These are phyloP conservation scores for Montipora sp. DNA, from an alignment of 64 coral and sea anemone species.

Conservation along the genomic window DNA sequence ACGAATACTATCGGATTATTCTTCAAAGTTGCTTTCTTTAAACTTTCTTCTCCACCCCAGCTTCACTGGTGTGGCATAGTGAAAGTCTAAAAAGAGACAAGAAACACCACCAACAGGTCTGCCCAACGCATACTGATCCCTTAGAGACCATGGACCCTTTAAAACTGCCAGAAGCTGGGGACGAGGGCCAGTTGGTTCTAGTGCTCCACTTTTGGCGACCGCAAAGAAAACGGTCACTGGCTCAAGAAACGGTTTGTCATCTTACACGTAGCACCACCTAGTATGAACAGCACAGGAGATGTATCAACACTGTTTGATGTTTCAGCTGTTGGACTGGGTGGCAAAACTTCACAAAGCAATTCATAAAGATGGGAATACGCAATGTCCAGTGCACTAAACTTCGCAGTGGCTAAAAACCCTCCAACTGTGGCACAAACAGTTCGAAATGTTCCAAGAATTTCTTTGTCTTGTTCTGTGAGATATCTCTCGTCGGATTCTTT, in stretches of 20 bases:
- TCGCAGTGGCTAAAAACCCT: conserved; percentile 10
- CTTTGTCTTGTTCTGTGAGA: not conserved
- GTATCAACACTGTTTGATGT: not conserved
- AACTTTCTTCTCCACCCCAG: too few species aligned
- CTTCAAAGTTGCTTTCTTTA: too few species aligned
- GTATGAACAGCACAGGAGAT: not conserved
- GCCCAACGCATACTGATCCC: too few species aligned
- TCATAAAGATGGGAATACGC: not conserved
- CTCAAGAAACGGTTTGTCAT: conserved; percentile 1
- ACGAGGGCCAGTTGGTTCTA: too few species aligned
- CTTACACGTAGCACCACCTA: not conserved
- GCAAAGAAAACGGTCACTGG: not conserved
- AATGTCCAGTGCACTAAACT: conserved; percentile 1
- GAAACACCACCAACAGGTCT: too few species aligned
- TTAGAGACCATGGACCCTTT: too few species aligned
- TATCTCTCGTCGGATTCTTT: not conserved
- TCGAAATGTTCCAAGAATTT: not conserved
- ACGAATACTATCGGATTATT: too few species aligned
- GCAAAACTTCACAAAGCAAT: not conserved
- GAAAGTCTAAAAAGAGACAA: too few species aligned
- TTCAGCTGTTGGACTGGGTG: too few species aligned
- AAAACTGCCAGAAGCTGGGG: too few species aligned
- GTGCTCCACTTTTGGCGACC: too few species aligned
- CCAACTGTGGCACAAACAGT: not conserved
- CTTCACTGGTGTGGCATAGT: too few species aligned